A percentile compares a stretch with the other conserved stretches of the same genome.
These are phyloP conservation scores for Aeoliscus strigatus DNA, from an alignment of 2,797 vertebrate species.

Conservation along the genomic window DNA sequence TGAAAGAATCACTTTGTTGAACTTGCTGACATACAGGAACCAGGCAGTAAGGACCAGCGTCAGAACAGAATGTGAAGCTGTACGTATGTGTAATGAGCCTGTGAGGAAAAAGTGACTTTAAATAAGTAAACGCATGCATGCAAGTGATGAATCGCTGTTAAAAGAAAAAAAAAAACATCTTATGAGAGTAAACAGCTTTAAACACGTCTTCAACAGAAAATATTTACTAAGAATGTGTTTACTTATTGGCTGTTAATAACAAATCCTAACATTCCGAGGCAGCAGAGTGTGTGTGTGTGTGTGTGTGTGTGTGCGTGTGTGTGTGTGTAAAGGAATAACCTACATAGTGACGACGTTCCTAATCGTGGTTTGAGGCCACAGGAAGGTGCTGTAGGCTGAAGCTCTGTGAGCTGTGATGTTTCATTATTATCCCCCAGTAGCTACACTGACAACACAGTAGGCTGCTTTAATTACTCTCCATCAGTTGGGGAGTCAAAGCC, in stretches of 20 bases:
- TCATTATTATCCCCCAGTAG: constrained; percentile 70
- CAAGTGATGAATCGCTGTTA: no score
- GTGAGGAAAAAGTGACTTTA: constrained; percentile 30
- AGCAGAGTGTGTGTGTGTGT: constrained; percentile 4
- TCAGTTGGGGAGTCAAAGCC: constrained; percentile 67
- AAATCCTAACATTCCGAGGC: constrained; percentile 21
- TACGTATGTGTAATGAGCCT: constrained; percentile 30
- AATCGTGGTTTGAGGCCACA: constrained; percentile 52
- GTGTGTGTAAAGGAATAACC: constrained; percentile 47
- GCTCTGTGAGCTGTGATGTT: constrained; percentile 64
- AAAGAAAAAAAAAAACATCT: constrained; percentile 2
- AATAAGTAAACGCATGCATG: constrained; percentile 4
- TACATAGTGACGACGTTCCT: constrained; percentile 42
- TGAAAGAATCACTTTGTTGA: constrained; percentile 30
- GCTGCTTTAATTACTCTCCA: constrained; percentile 74
- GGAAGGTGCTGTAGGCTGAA: constrained; percentile 50
- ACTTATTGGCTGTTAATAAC: constrained; percentile 6
- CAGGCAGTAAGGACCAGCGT: constrained; percentile 36
- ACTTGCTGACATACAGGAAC: constrained; percentile 23
- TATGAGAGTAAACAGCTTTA: constrained; percentile 8
- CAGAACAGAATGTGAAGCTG: constrained; percentile 23
- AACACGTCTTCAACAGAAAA: neutral
- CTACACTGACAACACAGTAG: constrained; percentile 68
- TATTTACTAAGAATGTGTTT: constrained; percentile 1
- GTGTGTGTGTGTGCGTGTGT: constrained; percentile 5